Percentiles rank a stretch among this genome's conserved stretches.
phyloP scores from a whole-genome alignment of 2,888 invertebrate species.

The Cabera pusaria region DNA sequence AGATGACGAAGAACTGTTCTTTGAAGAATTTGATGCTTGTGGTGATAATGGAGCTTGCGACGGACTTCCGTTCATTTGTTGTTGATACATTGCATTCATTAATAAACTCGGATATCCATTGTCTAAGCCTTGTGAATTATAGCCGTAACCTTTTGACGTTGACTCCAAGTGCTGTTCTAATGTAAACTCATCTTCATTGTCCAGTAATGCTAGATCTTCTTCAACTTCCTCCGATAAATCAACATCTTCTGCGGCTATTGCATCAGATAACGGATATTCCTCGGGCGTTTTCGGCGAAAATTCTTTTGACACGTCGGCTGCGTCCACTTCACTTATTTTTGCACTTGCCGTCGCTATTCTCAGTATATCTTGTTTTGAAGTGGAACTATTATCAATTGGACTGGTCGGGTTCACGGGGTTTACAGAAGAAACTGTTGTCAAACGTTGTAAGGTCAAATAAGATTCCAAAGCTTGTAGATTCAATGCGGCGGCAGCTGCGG shows the following conservation, averaged over 20 bases:
- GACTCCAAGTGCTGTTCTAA: slow-evolving; percentile 81
- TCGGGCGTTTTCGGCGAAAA: slow-evolving; percentile 77
- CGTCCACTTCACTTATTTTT: slow-evolving; percentile 75
- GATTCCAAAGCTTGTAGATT: slow-evolving; percentile 94
- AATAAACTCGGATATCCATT: slow-evolving; percentile 88
- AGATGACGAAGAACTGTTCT: slow-evolving; percentile 74
- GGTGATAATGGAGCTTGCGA: slow-evolving; percentile 73
- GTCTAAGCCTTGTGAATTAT: slow-evolving; percentile 83
- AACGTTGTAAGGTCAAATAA: slow-evolving; percentile 91
- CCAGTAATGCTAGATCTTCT: slow-evolving; percentile 89
- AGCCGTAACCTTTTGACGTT: slow-evolving; percentile 69
- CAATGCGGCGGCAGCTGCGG: slow-evolving; percentile 92
- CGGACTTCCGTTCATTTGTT: slow-evolving; percentile 77
- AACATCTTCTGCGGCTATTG: slow-evolving; percentile 84
- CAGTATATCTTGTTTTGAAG: slow-evolving; percentile 86
- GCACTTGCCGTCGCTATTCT: slow-evolving; percentile 84
- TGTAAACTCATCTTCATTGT: slow-evolving; percentile 88
- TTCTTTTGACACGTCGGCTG: slow-evolving; percentile 61
- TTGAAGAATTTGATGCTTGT: slow-evolving; percentile 70
- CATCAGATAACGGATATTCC: slow-evolving; percentile 75
- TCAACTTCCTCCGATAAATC: slow-evolving; percentile 88
- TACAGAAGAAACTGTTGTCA: slow-evolving; percentile 87
- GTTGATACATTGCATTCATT: slow-evolving; percentile 87
- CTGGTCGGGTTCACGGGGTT: slow-evolving; percentile 60
- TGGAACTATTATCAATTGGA: slow-evolving; percentile 56